Conservation (phyloP, 2,888 invertebrate species). For the Diarsia brunnea region DNA sequence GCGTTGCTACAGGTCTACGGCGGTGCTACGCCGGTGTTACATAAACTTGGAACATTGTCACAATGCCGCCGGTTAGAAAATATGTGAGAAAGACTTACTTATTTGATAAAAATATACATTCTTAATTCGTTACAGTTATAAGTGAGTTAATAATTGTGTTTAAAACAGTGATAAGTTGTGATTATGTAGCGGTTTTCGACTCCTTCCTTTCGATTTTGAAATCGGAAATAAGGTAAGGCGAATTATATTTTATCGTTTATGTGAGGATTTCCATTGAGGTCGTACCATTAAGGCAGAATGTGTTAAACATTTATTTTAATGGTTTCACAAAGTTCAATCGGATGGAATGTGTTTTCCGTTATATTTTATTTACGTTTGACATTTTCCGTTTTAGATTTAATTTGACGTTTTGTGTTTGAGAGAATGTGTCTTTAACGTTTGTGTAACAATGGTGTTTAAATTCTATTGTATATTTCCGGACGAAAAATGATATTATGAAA, state of each 20-base stretch:
- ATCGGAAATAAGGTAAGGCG: conserved; percentile 63
- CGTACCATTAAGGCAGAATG: conserved; percentile 39
- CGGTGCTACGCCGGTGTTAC: conserved; percentile 66
- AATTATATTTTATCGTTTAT: conserved; percentile 56
- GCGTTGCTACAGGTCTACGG: conserved; percentile 72
- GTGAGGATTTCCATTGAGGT: conserved; percentile 42
- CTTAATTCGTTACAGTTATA: conserved; percentile 40
- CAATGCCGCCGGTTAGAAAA: conserved; percentile 68
- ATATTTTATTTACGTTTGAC: conserved; percentile 32
- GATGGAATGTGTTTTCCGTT: conserved; percentile 32
- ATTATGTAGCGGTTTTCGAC: conserved; percentile 37
- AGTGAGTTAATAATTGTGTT: conserved; percentile 36
- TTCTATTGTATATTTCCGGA: neutral
- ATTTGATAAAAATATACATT: conserved; percentile 29
- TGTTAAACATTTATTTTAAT: conserved; percentile 54
- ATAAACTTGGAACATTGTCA: conserved; percentile 65
- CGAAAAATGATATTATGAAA: neutral
- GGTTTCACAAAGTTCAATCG: conserved; percentile 36
- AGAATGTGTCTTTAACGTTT: neutral
- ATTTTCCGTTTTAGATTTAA: conserved; percentile 19
- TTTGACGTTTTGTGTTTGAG: conserved; percentile 14
- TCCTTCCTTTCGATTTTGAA: conserved; percentile 49
- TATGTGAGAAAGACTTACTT: conserved; percentile 55
- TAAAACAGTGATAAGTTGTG: conserved; percentile 51
- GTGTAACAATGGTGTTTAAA: neutral